phyloP scores from a whole-genome alignment of 1,140 invertebrate species.

The Dinothrombium tinctorium region DNA sequence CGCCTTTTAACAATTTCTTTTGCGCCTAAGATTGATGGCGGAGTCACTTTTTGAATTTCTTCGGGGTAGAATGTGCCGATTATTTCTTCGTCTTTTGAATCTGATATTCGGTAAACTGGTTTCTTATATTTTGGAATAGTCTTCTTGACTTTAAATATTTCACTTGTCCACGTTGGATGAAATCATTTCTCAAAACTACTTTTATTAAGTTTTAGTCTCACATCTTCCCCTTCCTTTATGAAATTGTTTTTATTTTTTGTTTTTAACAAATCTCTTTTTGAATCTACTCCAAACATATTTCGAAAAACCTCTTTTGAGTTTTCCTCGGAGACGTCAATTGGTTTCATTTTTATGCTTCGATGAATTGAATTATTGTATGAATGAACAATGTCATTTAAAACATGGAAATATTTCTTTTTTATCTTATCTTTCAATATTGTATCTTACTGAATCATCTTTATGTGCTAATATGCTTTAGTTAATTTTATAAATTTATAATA shows the following conservation, averaged over 20 bases:
- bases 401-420: conserved; percentile 21
- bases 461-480: too few species aligned
- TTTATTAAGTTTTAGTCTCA: conserved; percentile 9
- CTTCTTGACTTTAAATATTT: conserved; percentile 10
- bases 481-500: too few species aligned
- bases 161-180: conserved; percentile 7
- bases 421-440: too few species aligned
- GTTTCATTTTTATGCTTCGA: conserved; percentile 21
- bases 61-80: conserved; percentile 8
- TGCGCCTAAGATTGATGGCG: too few species aligned
- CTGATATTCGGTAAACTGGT: conserved; percentile 6
- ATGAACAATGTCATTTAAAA: conserved; percentile 19
- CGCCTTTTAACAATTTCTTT: too few species aligned
- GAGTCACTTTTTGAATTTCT: too few species aligned
- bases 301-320: conserved; percentile 13
- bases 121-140: background rate
- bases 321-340: conserved; percentile 19
- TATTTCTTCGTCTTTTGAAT: conserved; percentile 3
- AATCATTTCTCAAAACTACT: conserved; percentile 12
- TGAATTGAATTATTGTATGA: conserved; percentile 24
- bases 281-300: conserved; percentile 11
- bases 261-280: too few species aligned
- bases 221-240: conserved; percentile 18
- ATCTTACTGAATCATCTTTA: too few species aligned
- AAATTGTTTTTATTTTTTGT: too few species aligned